Conservation (phyloP, 2,797 vertebrate species). For the Clamator glandarius region DNA sequence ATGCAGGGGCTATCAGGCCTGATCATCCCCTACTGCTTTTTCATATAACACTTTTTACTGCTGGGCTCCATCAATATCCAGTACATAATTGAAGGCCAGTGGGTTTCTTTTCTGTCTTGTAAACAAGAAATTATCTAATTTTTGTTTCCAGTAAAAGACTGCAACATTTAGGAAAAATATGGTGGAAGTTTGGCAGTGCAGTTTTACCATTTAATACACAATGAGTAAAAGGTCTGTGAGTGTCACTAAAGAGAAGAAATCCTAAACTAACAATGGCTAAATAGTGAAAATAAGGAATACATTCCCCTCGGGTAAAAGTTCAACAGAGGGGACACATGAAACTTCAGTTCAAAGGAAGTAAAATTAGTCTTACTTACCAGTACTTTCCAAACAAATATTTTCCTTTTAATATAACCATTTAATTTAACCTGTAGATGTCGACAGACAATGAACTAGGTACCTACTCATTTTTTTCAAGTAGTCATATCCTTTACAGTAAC, state of each 20-base stretch:
- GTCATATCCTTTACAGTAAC: background rate
- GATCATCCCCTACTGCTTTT: background rate
- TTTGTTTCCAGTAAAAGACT: background rate
- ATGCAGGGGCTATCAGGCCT: background rate
- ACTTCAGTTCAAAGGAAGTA: background rate
- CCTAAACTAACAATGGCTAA: conserved; percentile 73
- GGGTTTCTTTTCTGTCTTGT: background rate
- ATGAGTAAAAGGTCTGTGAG: conserved; percentile 75
- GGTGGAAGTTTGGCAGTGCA: conserved; percentile 67
- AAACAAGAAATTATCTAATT: conserved; percentile 7
- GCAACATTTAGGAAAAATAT: conserved; percentile 53
- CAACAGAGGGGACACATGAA: background rate
- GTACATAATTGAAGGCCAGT: background rate
- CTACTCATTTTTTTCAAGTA: background rate
- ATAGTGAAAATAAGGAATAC: background rate
- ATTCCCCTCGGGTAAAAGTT: background rate
- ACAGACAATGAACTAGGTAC: background rate
- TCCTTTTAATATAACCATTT: background rate
- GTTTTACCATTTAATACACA: background rate
- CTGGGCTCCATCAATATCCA: background rate
- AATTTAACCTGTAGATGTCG: background rate
- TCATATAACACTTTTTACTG: background rate
- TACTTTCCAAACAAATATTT: background rate
- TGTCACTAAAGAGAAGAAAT: conserved; percentile 67
- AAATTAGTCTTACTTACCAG: background rate